phyloP scores from a whole-genome alignment of 2,888 invertebrate genomes.

The Campoplex capitator region DNA sequence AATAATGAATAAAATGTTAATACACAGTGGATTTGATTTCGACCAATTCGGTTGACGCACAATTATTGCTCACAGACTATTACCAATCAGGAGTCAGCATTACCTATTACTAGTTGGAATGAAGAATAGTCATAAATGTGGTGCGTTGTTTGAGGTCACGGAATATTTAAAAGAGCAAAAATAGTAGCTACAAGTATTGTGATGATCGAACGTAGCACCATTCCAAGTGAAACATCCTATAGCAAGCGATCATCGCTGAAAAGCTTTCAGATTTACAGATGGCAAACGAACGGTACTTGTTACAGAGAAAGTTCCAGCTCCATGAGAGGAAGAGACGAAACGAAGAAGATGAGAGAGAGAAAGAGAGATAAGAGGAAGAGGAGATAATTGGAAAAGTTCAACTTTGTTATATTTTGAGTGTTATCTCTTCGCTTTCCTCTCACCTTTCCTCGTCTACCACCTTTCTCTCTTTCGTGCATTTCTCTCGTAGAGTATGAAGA shows the following conservation, averaged over 20 bases:
- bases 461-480: conserved; percentile 26
- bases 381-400: conserved; percentile 22
- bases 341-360: conserved; percentile 48
- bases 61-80: too few relatives aligned
- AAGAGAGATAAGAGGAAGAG: conserved; percentile 14
- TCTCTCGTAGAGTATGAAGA: conserved; percentile 25
- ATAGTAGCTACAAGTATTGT: neutral
- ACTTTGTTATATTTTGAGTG: conserved; percentile 18
- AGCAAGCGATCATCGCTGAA: conserved; percentile 21
- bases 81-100: neutral
- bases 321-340: conserved; percentile 44
- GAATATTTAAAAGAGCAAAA: neutral
- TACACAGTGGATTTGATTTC: too few relatives aligned
- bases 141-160: neutral
- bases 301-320: conserved; percentile 81
- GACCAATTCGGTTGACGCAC: too few relatives aligned
- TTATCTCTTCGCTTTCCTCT: conserved; percentile 45
- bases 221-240: conserved; percentile 9
- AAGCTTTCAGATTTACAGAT: conserved; percentile 66
- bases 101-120: neutral
- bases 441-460: conserved; percentile 25
- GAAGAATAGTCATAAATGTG: neutral
- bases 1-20: too few relatives aligned
- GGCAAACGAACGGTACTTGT: conserved; percentile 82
- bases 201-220: neutral